A percentile compares a stretch with the other conserved stretches of the same genome.
Conservation (phyloP, 2,113 vertebrate genomes). For the Caretta caretta region DNA sequence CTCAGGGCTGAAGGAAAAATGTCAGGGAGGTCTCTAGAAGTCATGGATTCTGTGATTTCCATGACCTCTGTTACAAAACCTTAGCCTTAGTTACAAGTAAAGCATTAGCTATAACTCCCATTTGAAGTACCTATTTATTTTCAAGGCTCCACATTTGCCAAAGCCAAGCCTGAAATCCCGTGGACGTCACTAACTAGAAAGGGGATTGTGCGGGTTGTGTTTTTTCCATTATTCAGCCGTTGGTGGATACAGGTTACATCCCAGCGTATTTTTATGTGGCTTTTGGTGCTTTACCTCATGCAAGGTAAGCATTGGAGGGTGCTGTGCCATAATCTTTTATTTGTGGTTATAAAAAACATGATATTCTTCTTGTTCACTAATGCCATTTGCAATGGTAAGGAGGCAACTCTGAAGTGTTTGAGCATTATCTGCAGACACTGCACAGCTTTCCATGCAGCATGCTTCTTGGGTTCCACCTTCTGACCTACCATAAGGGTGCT, state of each 20-base stretch:
- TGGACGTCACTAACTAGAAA: slow-evolving; percentile 95
- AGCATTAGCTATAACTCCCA: not conserved
- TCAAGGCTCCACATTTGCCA: slow-evolving; percentile 97
- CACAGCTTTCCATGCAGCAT: not conserved
- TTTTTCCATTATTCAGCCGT: slow-evolving; percentile 94
- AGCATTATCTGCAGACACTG: not conserved
- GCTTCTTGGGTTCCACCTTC: too few species aligned
- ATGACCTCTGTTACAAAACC: too few species aligned
- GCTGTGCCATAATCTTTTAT: not conserved
- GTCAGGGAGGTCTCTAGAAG: too few species aligned
- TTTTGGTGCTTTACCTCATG: slow-evolving; percentile 92
- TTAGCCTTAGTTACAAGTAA: not conserved
- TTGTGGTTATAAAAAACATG: not conserved
- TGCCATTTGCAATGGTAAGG: not conserved
- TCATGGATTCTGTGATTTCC: too few species aligned
- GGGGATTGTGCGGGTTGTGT: slow-evolving; percentile 93
- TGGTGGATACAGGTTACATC: slow-evolving; percentile 99
- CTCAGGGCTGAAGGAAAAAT: too few species aligned
- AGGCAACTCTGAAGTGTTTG: not conserved
- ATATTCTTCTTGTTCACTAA: not conserved
- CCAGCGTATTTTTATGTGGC: slow-evolving; percentile 88
- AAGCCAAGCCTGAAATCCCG: slow-evolving; percentile 96
- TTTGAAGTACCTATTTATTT: not conserved
- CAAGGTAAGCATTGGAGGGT: slow-evolving; percentile 83
- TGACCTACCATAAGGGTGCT: too few species aligned